Evolutionary conservation across 2,797 vertebrate species (phyloP), one percentile per base, ranked within the genome.

Genomic region (Cyprinella venusta): DNA sequence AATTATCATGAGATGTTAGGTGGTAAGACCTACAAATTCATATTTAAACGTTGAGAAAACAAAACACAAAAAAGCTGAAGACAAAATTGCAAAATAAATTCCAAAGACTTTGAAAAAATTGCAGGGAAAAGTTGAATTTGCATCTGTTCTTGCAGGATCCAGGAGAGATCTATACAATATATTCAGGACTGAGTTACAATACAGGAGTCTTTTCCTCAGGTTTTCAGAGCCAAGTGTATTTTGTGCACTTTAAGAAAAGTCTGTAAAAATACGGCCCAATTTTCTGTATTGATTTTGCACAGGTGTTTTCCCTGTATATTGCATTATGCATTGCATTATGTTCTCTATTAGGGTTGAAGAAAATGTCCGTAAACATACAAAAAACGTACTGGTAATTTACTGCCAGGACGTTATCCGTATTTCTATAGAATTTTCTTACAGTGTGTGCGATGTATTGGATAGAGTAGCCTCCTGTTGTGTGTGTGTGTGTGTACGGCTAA

Each of bases 401-500:
- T 59, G 4, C n/a, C 4, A 24, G n/a, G n/a, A 59, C 4, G 12
- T 13, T 59, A 59, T 24, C 5, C 10, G 1, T 24, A 30, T 63
- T 63, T 63, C 24, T 3, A 16, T 30, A 13, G 13, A 3, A 3
- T 30, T 61, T 26, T 69, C 16, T 54, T 26, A 77, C 48, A 54
- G 61, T 84, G 38, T 69, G 33, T 79, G 76, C 2, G 1, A 16
- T 63, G 16, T 54, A 21, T 19, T 54, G 10, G 18, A 54, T 19
- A 74, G 70, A 33, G 18, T 33, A 21, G 5, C 26, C 70, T 72
- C 19, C 70, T 72, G 5, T 75, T 78, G 50, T 75, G 50, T 40
- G 42, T 80, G 81, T 80, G 83, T 87, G 88, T 83, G 84, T 76
- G 88, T 71, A 87, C 84, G 89, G 88, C 88, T 88, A 88, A 64